Evolutionary conservation across 2,888 invertebrate genomes (phyloP), one percentile per base, ranked within the genome.

Genomic region (Papilio protenor): DNA sequence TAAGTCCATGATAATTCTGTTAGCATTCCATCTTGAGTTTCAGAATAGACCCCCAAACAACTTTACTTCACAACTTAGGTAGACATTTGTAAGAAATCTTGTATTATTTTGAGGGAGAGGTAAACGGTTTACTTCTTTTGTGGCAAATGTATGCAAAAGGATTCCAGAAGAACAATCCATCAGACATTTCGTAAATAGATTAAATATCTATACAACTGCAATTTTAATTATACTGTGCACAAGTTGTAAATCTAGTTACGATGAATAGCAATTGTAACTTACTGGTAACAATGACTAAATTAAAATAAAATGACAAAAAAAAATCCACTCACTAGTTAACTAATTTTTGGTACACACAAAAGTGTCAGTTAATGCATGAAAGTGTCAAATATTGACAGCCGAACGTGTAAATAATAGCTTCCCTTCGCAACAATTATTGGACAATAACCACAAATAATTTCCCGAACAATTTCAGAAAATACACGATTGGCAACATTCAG

Each of bases 391-490:
- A 78, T 77, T 75, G 75, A 72, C 78, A 64, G 3, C 8, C 18
- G 23, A 72, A 61, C 49, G 21, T 72, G 21, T 45, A 64, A 64
- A 59, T 52, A 11, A 71, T 18, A 14, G 69, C 18, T 21, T 23
- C 40, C 52, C 23, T 49, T 16, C 18, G n/a, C 59, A 12, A 55
- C n/a, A 52, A 75, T 55, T 55, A 84, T 79, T 76, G 77, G 75
- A 80, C 75, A 74, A 82, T 79, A 81, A 78, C 81, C 81, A 80
- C 77, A 73, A 55, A 55, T n/a, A 81, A 82, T 81, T 82, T 76
- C 61, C 70, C 81, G 81, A 83, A 83, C 83, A 84, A 82, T 83
- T 84, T 82, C 57, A 84, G 81, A 81, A 83, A 82, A 78, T 77
- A 77, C 81, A 79, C 75, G 76, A 70, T 72, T 49, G 71, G 40